Evolutionary conservation across 2,113 vertebrate genomes (phyloP).

Genomic region (Anolis sagrei): DNA sequence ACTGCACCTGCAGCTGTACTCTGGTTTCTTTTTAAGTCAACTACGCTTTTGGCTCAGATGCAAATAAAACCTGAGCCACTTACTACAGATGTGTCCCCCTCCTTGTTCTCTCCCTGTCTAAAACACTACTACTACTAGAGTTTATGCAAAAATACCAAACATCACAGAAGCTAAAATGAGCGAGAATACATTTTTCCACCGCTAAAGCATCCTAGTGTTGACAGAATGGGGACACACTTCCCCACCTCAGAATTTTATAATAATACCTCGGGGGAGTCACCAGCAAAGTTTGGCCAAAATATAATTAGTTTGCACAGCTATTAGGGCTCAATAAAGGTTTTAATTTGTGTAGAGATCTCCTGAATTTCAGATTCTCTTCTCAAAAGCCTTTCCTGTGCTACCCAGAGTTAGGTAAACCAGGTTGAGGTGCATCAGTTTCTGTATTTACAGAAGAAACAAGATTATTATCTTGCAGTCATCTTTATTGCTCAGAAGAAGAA

Average conservation of each 20-base stretch:
- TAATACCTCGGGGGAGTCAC: constrained; percentile 78
- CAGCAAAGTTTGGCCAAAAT: constrained; percentile 80
- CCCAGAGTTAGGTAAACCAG: constrained; percentile 31
- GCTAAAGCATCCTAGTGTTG: constrained; percentile 76
- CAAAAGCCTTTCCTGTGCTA: constrained; percentile 51
- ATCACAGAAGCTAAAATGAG: constrained; percentile 62
- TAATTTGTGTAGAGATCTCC: constrained; percentile 77
- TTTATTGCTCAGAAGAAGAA: not conserved
- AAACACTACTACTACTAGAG: constrained; percentile 36
- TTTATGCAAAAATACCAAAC: constrained; percentile 24
- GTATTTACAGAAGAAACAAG: not conserved
- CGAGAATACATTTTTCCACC: constrained; percentile 60
- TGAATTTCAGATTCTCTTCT: constrained; percentile 60
- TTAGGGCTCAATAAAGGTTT: constrained; percentile 80
- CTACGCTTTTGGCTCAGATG: constrained; percentile 34
- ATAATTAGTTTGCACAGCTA: constrained; percentile 84
- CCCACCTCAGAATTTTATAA: constrained; percentile 78
- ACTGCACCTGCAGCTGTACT: not conserved
- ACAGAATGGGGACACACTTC: constrained; percentile 82
- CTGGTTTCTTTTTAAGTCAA: constrained; percentile 7
- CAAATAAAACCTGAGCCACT: constrained; percentile 1
- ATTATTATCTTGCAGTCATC: not conserved
- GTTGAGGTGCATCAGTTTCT: not conserved
- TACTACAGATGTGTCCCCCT: not conserved
- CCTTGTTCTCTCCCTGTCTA: not conserved